Evolutionary conservation across 2,888 invertebrate species (phyloP).

Genomic region (Erebia palarica): DNA sequence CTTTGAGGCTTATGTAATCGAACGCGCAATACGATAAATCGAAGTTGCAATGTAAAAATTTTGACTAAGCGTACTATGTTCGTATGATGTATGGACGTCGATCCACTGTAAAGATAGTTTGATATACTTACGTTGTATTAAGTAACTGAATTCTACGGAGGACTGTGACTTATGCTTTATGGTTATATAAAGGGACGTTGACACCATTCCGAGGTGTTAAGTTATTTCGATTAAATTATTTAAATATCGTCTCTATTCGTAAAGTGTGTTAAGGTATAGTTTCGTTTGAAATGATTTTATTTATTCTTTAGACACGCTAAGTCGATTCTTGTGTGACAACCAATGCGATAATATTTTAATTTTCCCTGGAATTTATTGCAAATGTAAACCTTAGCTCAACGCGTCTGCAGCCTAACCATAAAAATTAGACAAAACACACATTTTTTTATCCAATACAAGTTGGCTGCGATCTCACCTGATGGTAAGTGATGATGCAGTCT

Average conservation of each 20-base stretch:
- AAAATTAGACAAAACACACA: neutral
- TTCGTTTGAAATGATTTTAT: neutral
- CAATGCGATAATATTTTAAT: constrained; percentile 14
- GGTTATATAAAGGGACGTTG: constrained; percentile 51
- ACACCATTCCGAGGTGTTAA: constrained; percentile 53
- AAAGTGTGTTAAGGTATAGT: neutral
- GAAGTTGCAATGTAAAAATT: too few relatives aligned
- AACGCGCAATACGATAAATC: too few relatives aligned
- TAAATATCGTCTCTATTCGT: constrained; percentile 11
- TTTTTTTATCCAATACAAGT: too few relatives aligned
- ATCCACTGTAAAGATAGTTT: too few relatives aligned
- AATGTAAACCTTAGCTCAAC: neutral
- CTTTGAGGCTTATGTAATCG: too few relatives aligned
- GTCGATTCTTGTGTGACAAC: constrained; percentile 10
- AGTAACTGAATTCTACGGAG: constrained; percentile 28
- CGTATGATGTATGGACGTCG: too few relatives aligned
- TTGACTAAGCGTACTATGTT: too few relatives aligned
- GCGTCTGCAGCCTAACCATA: neutral
- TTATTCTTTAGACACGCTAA: constrained; percentile 12
- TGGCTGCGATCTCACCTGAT: too few relatives aligned
- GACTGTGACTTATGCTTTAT: constrained; percentile 28
- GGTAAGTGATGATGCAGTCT: too few relatives aligned
- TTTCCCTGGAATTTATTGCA: neutral
- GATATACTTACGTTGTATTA: too few relatives aligned
- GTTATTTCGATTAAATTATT: constrained; percentile 19